Conservation (phyloP, 2,888 invertebrate genomes). For the Perdita meconis region DNA sequence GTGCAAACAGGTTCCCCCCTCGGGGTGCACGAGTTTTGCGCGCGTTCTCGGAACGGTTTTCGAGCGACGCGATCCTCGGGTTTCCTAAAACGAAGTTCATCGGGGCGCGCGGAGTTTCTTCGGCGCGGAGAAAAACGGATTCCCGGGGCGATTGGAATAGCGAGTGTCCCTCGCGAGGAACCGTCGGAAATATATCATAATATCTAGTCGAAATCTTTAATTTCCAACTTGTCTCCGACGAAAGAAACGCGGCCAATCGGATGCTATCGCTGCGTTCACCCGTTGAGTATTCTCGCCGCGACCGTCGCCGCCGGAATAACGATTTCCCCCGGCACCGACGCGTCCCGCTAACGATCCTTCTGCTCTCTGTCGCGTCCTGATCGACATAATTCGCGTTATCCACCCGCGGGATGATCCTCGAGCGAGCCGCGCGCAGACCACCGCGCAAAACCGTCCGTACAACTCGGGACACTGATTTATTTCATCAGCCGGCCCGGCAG, state of each 20-base stretch:
- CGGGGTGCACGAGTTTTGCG: neutral
- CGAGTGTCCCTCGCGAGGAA: constrained; percentile 5
- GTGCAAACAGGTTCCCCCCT: constrained; percentile 39
- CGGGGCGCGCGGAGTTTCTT: too few species aligned
- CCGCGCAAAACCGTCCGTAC: constrained; percentile 42
- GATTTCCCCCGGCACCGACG: constrained; percentile 32
- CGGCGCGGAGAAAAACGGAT: constrained; percentile 17
- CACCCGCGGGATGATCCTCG: constrained; percentile 21
- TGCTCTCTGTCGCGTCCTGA: constrained; percentile 6
- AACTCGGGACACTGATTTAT: constrained; percentile 47
- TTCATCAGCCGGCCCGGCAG: constrained; percentile 40
- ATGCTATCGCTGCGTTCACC: constrained; percentile 14
- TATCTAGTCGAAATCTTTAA: constrained; percentile 53
- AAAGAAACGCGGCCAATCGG: constrained; percentile 22
- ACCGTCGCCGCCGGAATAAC: constrained; percentile 11
- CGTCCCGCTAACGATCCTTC: constrained; percentile 25
- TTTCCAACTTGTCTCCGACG: constrained; percentile 34
- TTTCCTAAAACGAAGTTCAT: neutral
- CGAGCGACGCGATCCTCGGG: neutral
- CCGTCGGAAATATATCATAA: constrained; percentile 28
- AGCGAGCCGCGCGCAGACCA: too few species aligned
- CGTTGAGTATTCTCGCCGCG: constrained; percentile 9
- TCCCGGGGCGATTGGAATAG: constrained; percentile 5
- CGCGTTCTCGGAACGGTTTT: neutral
- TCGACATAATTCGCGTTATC: constrained; percentile 52